Percentiles rank a stretch among this genome's conserved stretches.
Conservation (phyloP, 2,113 vertebrate species). For the Tachuris rubrigastra region DNA sequence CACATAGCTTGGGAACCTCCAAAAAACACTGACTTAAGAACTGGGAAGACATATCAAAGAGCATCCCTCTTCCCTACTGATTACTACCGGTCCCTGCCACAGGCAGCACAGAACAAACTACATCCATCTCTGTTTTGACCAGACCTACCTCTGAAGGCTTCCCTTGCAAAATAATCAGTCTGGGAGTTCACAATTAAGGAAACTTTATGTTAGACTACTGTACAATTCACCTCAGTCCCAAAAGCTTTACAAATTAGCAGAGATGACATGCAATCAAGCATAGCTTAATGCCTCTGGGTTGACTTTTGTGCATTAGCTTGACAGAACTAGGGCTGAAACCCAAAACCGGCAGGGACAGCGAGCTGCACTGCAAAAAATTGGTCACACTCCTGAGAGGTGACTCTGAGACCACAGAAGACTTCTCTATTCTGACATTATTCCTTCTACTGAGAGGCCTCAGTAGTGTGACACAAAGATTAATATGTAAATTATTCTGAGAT, state of each 20-base stretch:
- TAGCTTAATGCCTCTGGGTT: not conserved
- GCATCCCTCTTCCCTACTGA: not conserved
- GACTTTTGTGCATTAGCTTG: not conserved
- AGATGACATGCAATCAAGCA: not conserved
- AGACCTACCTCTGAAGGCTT: not conserved
- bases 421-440: not conserved
- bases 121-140: not conserved
- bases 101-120: not conserved
- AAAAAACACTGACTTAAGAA: not conserved
- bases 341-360: not conserved
- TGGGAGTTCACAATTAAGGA: not conserved
- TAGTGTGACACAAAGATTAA: not conserved
- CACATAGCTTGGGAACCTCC: not conserved
- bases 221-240: not conserved
- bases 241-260: not conserved
- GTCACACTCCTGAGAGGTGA: not conserved
- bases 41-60: not conserved
- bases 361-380: not conserved
- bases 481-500: not conserved
- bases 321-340: not conserved
- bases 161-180: not conserved
- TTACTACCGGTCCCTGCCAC: not conserved
- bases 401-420: not conserved
- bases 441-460: not conserved
- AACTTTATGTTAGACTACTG: not conserved